Evolutionary conservation across 1,140 invertebrate species (phyloP), one percentile per base, ranked within the genome.

Genomic region (Scaptomyza hsui): DNA sequence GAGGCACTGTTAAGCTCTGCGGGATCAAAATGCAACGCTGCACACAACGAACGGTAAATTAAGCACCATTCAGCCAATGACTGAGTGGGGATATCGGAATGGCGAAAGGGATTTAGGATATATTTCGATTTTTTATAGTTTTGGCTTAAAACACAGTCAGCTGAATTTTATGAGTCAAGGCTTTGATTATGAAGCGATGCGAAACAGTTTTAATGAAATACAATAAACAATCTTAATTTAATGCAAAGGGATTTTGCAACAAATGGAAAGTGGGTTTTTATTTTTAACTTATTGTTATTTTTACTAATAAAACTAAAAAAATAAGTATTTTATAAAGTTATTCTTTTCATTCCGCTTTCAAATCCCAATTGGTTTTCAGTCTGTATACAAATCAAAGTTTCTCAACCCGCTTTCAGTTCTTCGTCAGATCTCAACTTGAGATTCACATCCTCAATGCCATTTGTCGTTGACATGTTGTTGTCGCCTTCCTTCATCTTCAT

Each of bases 141-240:
- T 60, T 60, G 42, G 75, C 55, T 70, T 65, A 44, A 69, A 68
- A 52, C 57, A 29, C 48, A 41, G 19, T 18, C 41, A n/a, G 19
- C 41, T 18, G 49, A 51, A 63, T 42, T 63, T 63, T 63, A 64
- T 29, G 51, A 35, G 39, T 10, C 51, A 62, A 39, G 19, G 44
- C 19, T 47, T 61, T 68, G 41, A 42, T 79, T 79, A 61, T 37
- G 49, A 55, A 49, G 32, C 63, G 18, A 59, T 18, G 55, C 51
- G 61, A 61, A 61, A 62, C 65, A 59, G 12, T 61, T 57, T 47
- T 48, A 57, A 47, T 37, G 1, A 24, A 61, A 18, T 57, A 21
- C 49, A 60, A 76, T 81, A 80, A 80, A 81, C 69, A 81, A 77
- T 61, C 72, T 81, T 73, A 61, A 80, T 61, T 81, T 73, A 81